Evolutionary conservation across 1,140 invertebrate genomes (phyloP), one percentile per base, ranked within the genome.

Genomic region (Centruroides sculpturatus): DNA sequence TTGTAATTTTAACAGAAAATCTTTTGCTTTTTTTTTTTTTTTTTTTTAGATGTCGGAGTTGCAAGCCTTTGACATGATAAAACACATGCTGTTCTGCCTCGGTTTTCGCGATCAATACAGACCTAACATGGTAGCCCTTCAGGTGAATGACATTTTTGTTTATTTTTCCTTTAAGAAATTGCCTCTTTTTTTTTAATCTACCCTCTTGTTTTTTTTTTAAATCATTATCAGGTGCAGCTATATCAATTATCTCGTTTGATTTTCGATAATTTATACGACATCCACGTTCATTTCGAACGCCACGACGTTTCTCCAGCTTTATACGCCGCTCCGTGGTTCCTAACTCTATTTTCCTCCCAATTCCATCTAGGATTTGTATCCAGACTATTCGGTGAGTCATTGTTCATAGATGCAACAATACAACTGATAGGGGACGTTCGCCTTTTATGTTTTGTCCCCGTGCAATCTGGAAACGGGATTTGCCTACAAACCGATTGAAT

Each of bases 311-410:
- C 86, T 3, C 92, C 92, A 0, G 92, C 91, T 0, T 75, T 97
- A 12, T 98, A 96, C 73, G 92, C 92, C 4, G 91, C 93, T 0
- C 92, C 92, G 1, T 98, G 92, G 92, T 85, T 97, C 66, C 79
- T 97, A 0, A 98, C 93, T 0, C 76, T 97, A 12, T 98, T 97
- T 77, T 91, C 92, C 12, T 95, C 92, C 35, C 92, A 95, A 76
- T 97, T 96, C 74, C 89, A 92, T 0, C 75, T 97, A 23, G 92
- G 90, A 12, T 95, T 96, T 76, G 92, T 96, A 13, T 85, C 90
- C 1, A 80, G 92, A 63, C 86, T 96, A 3, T 92, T 94, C 74
- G 92, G 35, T 34, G 35, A 35, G 12, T 23, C 35, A 34, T 11
- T 1, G 23, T 23, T 23, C 23, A 23, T 23, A 23, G 23, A 23